Evolutionary conservation across 2,888 invertebrate genomes (phyloP), one percentile per base, ranked within the genome.

Genomic region (Drosophila atripex): DNA sequence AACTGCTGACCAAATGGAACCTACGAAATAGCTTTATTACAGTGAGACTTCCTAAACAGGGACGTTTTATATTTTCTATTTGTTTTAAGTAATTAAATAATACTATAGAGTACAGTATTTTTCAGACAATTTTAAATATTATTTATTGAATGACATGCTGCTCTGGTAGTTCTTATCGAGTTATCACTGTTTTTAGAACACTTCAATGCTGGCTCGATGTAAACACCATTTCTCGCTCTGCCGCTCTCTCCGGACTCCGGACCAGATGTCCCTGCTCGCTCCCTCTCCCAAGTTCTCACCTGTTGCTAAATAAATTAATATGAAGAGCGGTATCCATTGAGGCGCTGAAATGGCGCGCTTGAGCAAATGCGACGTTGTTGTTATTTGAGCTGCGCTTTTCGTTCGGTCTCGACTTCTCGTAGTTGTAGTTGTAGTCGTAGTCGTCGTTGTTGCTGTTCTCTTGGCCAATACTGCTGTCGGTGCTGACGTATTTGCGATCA

Each of bases 221-320:
- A 23, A 23, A 23, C 21, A 23, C 21, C 5, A 2, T 18, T 18
- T 18, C 21, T 23, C 28, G 1, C n/a, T 23, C 35, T n/a, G 32
- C n/a, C 46, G 52, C 70, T 72, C 59, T 55, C 41, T 23, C 21
- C 21, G 21, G 21, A 21, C 2, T 21, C 21, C 21, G 21, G 21
- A 23, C 21, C 51, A 38, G 30, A 60, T 71, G 63, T 69, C 78
- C 72, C 56, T 50, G n/a, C 16, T 45, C 18, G 21, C 56, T 46
- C 46, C 14, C 3, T 18, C 5, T 18, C 11, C 0, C 21, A 3
- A 23, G 21, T 23, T 77, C 90, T 90, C 76, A 90, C 90, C 90
- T 85, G 86, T 88, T 77, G 90, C 80, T 84, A 90, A 82, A 77
- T 80, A 88, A 75, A 90, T 79, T 77, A 89, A 77, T 70, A 89